Percentiles rank a stretch among this genome's conserved stretches.
phyloP scores from a whole-genome alignment of 2,888 invertebrate genomes.

The Mechanitis messenoides region DNA sequence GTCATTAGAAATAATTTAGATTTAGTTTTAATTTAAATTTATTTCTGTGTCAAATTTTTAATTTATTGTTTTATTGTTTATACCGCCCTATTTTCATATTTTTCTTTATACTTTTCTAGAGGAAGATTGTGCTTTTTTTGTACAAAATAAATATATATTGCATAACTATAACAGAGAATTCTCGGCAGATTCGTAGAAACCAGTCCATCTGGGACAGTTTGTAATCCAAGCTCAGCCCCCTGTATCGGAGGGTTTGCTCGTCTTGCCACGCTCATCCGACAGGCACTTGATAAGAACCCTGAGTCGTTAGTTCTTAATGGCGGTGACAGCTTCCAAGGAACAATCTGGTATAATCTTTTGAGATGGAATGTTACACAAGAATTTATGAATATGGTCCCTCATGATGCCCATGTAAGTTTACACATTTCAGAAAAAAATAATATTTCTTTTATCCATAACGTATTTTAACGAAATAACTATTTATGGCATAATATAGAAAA shows the following conservation, averaged over 20 bases:
- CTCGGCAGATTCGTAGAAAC: slow-evolving; percentile 78
- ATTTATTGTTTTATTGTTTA: no score
- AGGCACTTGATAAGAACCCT: slow-evolving; percentile 72
- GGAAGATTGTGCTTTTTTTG: background rate
- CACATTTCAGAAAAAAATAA: no score
- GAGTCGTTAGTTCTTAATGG: slow-evolving; percentile 79
- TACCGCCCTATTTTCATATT: no score
- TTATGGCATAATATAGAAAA: no score
- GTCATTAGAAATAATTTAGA: no score
- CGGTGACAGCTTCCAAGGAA: slow-evolving; percentile 83
- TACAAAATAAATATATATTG: background rate
- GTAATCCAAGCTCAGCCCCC: slow-evolving; percentile 59
- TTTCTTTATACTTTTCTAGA: no score
- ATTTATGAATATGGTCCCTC: slow-evolving; percentile 85
- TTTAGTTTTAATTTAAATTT: no score
- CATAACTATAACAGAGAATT: background rate
- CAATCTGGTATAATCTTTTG: slow-evolving; percentile 85
- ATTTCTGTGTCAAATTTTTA: no score
- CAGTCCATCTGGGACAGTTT: slow-evolving; percentile 72
- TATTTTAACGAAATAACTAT: slow-evolving; percentile 18
- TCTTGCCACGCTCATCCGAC: slow-evolving; percentile 74
- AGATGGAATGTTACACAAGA: slow-evolving; percentile 85
- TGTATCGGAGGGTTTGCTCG: slow-evolving; percentile 86
- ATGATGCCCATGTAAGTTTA: slow-evolving; percentile 83
- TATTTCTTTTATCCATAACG: no score